Evolutionary conservation across 37 sponge, comb jelly and placozoan species (phyloP).

Genomic region (Oopsacas minuta): DNA sequence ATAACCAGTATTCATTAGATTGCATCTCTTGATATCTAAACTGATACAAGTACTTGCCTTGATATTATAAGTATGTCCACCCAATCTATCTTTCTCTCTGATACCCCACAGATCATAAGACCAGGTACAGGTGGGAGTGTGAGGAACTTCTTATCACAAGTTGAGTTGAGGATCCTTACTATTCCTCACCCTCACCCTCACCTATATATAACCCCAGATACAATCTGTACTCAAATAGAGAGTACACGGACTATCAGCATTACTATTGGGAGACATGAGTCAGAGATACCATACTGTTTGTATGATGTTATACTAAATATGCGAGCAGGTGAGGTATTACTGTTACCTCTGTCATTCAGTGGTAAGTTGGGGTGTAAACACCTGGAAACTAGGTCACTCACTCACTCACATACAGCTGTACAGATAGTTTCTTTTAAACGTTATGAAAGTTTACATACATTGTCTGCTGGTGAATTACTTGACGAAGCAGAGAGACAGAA

Average conservation of each 20-base stretch:
- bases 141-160: constrained; percentile 1
- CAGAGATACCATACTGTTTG: background rate
- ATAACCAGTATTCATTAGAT: too few relatives aligned
- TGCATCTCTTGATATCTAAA: too few relatives aligned
- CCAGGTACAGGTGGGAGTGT: background rate
- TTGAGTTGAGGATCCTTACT: background rate
- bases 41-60: too few relatives aligned
- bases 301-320: background rate
- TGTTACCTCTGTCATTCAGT: background rate
- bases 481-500: background rate
- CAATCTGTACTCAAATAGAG: background rate
- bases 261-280: background rate
- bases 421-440: background rate
- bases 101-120: background rate
- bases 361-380: background rate
- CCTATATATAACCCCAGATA: background rate
- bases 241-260: background rate
- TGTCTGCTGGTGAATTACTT: background rate
- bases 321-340: background rate
- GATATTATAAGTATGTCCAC: background rate
- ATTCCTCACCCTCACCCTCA: background rate
- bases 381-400: background rate
- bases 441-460: background rate
- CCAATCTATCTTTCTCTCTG: background rate
- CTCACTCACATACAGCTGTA: background rate